Evolutionary conservation across 1,140 invertebrate species (phyloP).

Genomic region (Drosophila oshimai): DNA sequence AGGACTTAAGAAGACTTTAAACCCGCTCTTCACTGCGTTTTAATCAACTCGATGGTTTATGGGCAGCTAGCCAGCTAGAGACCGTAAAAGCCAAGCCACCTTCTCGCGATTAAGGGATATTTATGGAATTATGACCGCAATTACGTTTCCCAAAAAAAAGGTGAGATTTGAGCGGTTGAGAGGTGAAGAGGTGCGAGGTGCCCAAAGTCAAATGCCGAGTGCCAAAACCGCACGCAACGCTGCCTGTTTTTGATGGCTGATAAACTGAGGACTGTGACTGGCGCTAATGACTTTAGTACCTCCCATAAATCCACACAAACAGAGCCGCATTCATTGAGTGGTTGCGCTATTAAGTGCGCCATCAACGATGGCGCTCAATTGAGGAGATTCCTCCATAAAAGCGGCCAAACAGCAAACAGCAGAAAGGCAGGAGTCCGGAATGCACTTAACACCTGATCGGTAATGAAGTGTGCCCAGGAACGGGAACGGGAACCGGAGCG

Average conservation of each 20-base stretch:
- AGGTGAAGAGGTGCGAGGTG: conserved; percentile 24
- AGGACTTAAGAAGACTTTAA: conserved; percentile 31
- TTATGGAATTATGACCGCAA: conserved; percentile 76
- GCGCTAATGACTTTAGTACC: conserved; percentile 77
- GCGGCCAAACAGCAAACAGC: conserved; percentile 8
- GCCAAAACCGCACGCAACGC: conserved; percentile 50
- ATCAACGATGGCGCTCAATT: conserved; percentile 70
- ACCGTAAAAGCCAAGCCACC: conserved; percentile 40
- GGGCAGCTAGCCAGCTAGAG: conserved; percentile 22
- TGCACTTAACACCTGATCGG: conserved; percentile 74
- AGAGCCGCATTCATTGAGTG: conserved; percentile 59
- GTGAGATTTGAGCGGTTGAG: conserved; percentile 3
- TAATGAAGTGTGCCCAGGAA: conserved; percentile 54
- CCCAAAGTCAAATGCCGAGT: background rate
- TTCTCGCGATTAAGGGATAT: conserved; percentile 57
- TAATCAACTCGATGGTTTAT: conserved; percentile 59
- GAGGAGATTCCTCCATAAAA: conserved; percentile 70
- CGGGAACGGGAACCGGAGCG: too few relatives aligned
- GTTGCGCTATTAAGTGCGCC: conserved; percentile 67
- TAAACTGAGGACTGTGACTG: conserved; percentile 47
- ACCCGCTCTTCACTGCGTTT: conserved; percentile 45
- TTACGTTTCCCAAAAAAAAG: conserved; percentile 26
- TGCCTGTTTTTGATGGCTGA: conserved; percentile 27
- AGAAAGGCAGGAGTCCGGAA: conserved; percentile 35
- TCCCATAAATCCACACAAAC: conserved; percentile 72